Percentiles rank a stretch among this genome's conserved stretches.
Evolutionary conservation across 2,113 vertebrate species (phyloP).

Genomic region (Nothocercus julius): DNA sequence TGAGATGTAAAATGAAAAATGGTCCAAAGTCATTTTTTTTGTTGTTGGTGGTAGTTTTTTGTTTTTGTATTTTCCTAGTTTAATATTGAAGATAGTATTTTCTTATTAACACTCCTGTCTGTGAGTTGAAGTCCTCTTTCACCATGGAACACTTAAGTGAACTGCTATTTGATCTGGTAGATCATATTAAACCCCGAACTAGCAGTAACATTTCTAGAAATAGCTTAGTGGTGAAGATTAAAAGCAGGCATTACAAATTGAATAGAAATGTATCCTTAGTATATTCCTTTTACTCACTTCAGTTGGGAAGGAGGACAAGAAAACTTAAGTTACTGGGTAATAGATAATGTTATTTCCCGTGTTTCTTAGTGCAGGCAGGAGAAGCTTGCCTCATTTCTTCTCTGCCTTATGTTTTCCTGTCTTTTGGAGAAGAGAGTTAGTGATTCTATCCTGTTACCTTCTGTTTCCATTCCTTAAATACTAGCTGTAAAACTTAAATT

Average conservation of each 20-base stretch:
- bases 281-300: neutral
- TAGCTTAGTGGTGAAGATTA: conserved; percentile 32
- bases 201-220: conserved; percentile 67
- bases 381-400: neutral
- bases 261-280: neutral
- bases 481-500: neutral
- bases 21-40: neutral
- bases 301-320: too few species aligned
- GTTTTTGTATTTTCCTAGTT: neutral
- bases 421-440: neutral
- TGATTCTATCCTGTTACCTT: neutral
- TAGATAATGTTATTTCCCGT: neutral
- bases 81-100: neutral
- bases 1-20: neutral
- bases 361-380: neutral
- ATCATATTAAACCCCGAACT: conserved; percentile 61
- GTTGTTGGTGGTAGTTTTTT: too few species aligned
- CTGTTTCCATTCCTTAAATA: conserved; percentile 14
- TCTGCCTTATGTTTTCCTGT: neutral
- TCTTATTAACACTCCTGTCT: neutral
- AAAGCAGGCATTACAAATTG: conserved; percentile 32
- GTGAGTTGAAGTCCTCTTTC: neutral
- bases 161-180: conserved; percentile 66
- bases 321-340: neutral
- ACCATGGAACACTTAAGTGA: conserved; percentile 27